phyloP scores from a whole-genome alignment of 1,140 invertebrate species.

The Bombus cullumanus region DNA sequence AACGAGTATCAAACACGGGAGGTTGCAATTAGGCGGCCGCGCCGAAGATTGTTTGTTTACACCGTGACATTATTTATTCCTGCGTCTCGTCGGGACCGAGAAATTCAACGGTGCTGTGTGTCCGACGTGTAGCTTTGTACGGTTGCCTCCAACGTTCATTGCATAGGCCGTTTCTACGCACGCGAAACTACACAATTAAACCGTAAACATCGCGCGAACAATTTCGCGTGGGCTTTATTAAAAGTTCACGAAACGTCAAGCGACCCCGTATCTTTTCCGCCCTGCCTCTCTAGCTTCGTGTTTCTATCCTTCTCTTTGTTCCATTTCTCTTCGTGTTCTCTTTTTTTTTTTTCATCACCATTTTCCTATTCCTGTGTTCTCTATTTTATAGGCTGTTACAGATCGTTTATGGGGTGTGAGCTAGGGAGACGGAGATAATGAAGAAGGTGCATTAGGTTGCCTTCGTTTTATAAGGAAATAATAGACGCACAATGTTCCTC shows the following conservation, averaged over 20 bases:
- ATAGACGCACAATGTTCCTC: too few species aligned
- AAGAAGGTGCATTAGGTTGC: too few species aligned
- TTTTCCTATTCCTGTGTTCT: background rate
- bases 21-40: background rate
- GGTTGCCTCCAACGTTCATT: background rate
- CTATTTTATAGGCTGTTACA: background rate
- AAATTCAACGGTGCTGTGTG: background rate
- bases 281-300: background rate
- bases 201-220: constrained; percentile 16
- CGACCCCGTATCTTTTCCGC: too few species aligned
- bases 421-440: too few species aligned
- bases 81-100: background rate
- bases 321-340: background rate
- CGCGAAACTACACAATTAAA: constrained; percentile 15
- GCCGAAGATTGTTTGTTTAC: constrained; percentile 24
- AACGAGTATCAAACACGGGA: constrained; percentile 22
- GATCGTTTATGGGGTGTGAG: background rate
- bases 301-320: background rate
- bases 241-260: constrained; percentile 22
- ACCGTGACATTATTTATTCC: constrained; percentile 5
- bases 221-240: constrained; percentile 34
- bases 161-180: background rate
- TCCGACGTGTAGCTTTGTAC: background rate
- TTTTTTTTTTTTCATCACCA: background rate
- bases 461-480: too few species aligned